Evolutionary conservation across 1,140 invertebrate genomes (phyloP).

Genomic region (Thaumatotibia leucotreta): DNA sequence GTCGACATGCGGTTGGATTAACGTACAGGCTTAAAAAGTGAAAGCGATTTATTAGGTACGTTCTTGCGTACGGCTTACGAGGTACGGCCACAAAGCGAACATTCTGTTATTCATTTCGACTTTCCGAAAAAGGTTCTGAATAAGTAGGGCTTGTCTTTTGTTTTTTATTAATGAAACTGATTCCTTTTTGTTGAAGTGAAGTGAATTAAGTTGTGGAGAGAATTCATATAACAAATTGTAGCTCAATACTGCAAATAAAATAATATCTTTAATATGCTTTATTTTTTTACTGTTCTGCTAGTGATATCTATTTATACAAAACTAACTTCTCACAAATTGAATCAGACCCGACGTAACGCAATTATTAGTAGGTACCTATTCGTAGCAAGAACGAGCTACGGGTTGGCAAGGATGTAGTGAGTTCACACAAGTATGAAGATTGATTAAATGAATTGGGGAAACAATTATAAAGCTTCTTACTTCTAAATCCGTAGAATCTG

Average conservation of each 20-base stretch:
- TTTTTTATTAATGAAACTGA: not conserved
- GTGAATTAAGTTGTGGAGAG: not conserved
- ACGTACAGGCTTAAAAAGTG: constrained; percentile 19
- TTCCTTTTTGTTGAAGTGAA: not conserved
- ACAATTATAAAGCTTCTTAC: no score
- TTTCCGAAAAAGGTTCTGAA: not conserved
- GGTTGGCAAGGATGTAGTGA: no score
- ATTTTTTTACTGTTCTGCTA: not conserved
- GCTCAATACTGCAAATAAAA: no score
- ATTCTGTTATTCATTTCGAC: not conserved
- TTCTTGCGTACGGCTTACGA: not conserved
- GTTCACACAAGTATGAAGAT: no score
- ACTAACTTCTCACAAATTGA: not conserved
- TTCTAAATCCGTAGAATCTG: no score
- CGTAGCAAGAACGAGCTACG: no score
- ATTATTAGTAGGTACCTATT: not conserved
- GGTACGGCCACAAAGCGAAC: not conserved
- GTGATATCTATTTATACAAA: not conserved
- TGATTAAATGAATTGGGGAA: no score
- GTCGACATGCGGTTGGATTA: constrained; percentile 29
- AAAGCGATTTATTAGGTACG: constrained; percentile 9
- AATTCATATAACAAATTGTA: no score
- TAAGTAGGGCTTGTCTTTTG: not conserved
- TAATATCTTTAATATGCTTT: not conserved
- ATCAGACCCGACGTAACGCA: not conserved